A percentile compares a stretch with the other conserved stretches of the same genome.
These are phyloP conservation scores for Drosophila pseudotalamancana DNA, from an alignment of 2,888 invertebrate genomes.

Conservation along the genomic window DNA sequence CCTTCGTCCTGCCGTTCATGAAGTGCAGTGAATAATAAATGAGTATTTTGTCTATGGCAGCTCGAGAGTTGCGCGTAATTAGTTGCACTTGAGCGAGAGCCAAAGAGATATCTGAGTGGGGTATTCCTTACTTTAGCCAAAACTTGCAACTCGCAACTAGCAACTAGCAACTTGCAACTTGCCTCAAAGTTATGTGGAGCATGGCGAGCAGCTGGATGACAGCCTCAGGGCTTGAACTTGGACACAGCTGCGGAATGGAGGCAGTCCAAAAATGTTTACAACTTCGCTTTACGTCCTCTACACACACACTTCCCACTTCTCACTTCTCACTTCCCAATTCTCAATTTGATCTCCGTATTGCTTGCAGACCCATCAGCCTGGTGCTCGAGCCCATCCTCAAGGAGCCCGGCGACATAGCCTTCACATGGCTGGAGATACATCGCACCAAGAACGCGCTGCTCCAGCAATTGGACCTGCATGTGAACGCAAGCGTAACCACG, in stretches of 20 bases:
- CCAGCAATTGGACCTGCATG: conserved; percentile 86
- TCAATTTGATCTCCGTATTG: neutral
- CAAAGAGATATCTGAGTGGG: conserved; percentile 27
- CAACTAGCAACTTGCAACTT: too few relatives aligned
- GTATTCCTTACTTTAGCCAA: conserved; percentile 24
- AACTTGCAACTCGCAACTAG: too few relatives aligned
- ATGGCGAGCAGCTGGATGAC: conserved; percentile 48
- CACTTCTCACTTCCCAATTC: too few relatives aligned
- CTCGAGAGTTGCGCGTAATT: conserved; percentile 66
- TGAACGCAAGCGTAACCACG: conserved; percentile 79
- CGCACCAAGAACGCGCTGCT: conserved; percentile 87
- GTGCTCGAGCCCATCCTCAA: conserved; percentile 89
- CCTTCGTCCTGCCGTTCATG: conserved; percentile 9
- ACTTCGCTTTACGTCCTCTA: conserved; percentile 32
- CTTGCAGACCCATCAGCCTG: conserved; percentile 86
- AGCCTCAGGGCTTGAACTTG: conserved; percentile 14
- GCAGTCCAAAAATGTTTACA: conserved; percentile 58
- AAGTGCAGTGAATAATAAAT: conserved; percentile 48
- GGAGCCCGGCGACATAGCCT: conserved; percentile 90
- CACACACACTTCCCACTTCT: too few relatives aligned
- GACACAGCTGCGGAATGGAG: neutral
- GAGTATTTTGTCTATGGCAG: conserved; percentile 51
- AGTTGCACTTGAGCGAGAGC: conserved; percentile 63
- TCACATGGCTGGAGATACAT: conserved; percentile 91
- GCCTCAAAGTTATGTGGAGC: conserved; percentile 61